phyloP scores from a whole-genome alignment of 2,113 vertebrate species.

The Manacus vitellinus region DNA sequence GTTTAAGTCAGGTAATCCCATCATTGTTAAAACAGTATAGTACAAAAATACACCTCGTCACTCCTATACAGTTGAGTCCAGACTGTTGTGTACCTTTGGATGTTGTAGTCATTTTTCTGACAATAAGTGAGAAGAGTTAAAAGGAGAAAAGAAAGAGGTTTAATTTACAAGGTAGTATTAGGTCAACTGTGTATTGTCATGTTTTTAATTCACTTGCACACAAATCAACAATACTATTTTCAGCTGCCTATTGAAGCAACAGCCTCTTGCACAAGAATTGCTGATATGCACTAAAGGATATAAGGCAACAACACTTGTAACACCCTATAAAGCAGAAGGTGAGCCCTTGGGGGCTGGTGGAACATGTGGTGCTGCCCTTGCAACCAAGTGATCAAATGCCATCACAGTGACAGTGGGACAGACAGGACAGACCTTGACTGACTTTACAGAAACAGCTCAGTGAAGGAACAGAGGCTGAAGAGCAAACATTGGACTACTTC shows the following conservation, averaged over 20 bases:
- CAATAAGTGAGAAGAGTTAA: background rate
- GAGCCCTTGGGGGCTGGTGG: background rate
- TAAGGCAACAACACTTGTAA: rapidly evolving
- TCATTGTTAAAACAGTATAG: background rate
- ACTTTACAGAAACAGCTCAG: background rate
- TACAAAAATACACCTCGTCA: background rate
- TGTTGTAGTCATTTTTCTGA: background rate
- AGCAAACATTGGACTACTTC: background rate
- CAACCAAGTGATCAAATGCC: background rate
- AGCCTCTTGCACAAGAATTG: background rate
- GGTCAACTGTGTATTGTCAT: background rate
- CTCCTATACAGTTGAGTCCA: background rate
- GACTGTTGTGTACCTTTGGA: background rate
- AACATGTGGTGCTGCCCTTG: background rate
- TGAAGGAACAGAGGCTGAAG: background rate
- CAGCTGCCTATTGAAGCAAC: background rate
- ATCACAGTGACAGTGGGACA: rapidly evolving
- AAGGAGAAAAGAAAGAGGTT: background rate
- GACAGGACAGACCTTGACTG: rapidly evolving
- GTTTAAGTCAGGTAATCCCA: background rate
- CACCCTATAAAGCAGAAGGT: background rate
- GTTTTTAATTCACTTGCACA: background rate
- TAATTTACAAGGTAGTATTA: background rate
- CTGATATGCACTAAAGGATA: background rate
- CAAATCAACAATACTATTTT: background rate